Evolutionary conservation across 2,113 vertebrate genomes (phyloP).

Genomic region (Atlantisia rogersi): DNA sequence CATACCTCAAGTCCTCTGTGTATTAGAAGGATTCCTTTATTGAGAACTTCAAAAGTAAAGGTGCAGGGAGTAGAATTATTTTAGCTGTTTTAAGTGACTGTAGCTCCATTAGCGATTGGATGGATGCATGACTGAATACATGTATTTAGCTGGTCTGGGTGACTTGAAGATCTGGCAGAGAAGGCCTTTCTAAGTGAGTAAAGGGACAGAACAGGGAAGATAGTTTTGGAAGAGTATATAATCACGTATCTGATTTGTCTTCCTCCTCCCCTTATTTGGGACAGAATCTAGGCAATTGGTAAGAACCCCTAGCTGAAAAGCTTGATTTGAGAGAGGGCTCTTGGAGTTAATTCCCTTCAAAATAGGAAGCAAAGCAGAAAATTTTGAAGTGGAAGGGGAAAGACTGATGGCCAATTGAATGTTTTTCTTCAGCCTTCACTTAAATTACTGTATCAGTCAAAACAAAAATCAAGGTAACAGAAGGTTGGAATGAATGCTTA

Average conservation of each 20-base stretch:
- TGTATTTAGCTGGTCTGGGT: background rate
- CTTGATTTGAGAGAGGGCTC: background rate
- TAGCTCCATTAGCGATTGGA: background rate
- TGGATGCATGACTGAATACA: background rate
- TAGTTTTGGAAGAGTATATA: background rate
- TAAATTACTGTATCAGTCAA: background rate
- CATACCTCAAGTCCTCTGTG: background rate
- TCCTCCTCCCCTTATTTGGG: background rate
- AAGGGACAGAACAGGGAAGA: background rate
- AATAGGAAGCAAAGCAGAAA: background rate
- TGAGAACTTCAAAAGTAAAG: background rate
- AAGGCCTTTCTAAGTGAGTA: background rate
- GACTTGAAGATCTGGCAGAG: background rate
- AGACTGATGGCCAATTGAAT: background rate
- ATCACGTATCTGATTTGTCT: background rate
- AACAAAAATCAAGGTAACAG: background rate
- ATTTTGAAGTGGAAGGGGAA: background rate
- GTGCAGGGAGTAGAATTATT: background rate
- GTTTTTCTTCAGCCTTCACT: background rate
- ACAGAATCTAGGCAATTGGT: background rate
- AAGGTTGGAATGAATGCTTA: background rate
- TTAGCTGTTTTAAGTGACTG: background rate
- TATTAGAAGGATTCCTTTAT: background rate
- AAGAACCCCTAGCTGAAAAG: background rate
- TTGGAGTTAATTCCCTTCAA: background rate